These are phyloP conservation scores for Trachelus tabidus DNA, from an alignment of 2,888 invertebrate genomes.

Conservation along the genomic window DNA sequence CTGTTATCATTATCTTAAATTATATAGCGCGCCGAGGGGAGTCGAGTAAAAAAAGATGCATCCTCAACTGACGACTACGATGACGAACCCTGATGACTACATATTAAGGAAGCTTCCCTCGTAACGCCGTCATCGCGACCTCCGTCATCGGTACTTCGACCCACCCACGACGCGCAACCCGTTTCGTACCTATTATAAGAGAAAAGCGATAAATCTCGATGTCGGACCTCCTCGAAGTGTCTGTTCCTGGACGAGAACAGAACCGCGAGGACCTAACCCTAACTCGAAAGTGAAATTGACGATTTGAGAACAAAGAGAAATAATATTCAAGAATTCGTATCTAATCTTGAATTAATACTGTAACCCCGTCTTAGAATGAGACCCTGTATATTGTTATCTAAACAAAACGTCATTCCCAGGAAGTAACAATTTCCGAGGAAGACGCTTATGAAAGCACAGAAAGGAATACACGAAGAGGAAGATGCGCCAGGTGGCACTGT, in stretches of 20 bases:
- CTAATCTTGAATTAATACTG: background rate
- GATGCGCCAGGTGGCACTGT: background rate
- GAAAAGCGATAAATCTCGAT: conserved; percentile 54
- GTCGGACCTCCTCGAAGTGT: conserved; percentile 55
- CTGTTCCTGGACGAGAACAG: conserved; percentile 2
- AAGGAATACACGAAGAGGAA: background rate
- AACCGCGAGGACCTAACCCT: background rate
- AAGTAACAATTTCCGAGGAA: background rate
- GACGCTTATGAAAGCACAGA: background rate
- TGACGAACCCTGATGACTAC: background rate
- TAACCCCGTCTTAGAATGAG: background rate
- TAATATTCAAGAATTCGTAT: background rate
- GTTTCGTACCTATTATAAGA: conserved; percentile 51
- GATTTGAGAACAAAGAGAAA: background rate
- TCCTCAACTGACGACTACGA: background rate
- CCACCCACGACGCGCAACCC: conserved; percentile 47
- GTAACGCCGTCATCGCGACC: conserved; percentile 1
- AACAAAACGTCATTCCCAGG: background rate
- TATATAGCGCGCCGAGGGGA: background rate
- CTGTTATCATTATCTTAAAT: background rate
- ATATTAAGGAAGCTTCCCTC: background rate
- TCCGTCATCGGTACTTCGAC: conserved; percentile 15
- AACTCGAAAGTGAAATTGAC: background rate
- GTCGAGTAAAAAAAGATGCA: background rate
- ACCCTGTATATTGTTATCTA: background rate